phyloP scores from a whole-genome alignment of 2,113 vertebrate genomes.

The Malurus melanocephalus region DNA sequence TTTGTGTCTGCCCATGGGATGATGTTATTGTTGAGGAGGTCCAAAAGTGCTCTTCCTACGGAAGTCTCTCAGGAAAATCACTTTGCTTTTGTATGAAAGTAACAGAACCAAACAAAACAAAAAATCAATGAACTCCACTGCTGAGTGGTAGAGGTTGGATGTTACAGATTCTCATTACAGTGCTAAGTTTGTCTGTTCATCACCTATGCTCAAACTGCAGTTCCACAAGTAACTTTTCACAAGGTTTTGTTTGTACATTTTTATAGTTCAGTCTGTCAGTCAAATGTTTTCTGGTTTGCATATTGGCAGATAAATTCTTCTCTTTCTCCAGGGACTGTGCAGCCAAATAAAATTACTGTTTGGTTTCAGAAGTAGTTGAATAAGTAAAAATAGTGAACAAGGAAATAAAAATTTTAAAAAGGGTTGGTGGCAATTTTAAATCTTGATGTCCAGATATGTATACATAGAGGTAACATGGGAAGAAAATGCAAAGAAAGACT shows the following conservation, averaged over 20 bases:
- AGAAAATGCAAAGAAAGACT: neutral
- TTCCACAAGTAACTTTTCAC: neutral
- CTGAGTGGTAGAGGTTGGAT: neutral
- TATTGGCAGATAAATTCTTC: neutral
- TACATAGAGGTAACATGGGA: neutral
- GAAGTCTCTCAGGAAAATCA: neutral
- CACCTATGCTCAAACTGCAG: neutral
- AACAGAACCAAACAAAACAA: neutral
- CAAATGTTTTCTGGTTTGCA: neutral
- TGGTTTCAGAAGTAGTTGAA: neutral
- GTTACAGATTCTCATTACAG: neutral
- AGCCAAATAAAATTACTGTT: neutral
- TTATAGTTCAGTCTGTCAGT: neutral
- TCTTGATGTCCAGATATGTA: rapidly evolving
- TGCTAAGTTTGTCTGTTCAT: neutral
- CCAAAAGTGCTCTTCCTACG: neutral
- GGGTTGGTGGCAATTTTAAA: neutral
- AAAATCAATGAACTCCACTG: neutral
- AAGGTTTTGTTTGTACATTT: neutral
- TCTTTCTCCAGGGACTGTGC: neutral
- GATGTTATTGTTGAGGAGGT: neutral
- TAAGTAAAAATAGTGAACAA: neutral
- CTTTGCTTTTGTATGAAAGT: neutral
- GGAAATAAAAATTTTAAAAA: neutral
- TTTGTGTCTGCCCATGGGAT: neutral